Evolutionary conservation across 2,797 vertebrate genomes (phyloP), one percentile per base, ranked within the genome.

Genomic region (Carcharodon carcharias): DNA sequence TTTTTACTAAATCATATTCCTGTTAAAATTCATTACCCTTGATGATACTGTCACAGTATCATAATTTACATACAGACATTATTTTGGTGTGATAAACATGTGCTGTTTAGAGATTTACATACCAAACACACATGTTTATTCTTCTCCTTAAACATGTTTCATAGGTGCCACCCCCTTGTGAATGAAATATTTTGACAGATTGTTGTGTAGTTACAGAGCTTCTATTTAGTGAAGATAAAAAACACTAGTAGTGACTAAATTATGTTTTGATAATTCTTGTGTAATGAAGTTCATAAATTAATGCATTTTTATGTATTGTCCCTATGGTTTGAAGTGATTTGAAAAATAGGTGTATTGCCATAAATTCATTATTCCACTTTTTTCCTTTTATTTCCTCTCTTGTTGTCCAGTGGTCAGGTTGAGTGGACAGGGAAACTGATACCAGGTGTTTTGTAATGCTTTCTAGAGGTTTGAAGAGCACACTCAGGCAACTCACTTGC

Each of bases 1-100:
- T 98, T 98, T 98, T 95, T 56, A 95, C 98, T 99, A 98, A 99
- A 99, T 99, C 99, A 99, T 99, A 98, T 99, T 99, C 99, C 99
- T 99, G 99, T 99, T 99, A 99, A 99, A 99, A 98, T 98, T 99
- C 99, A 99, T 99, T 99, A 99, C 99, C 98, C 98, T 99, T 98
- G 98, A 99, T 99, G 99, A 99, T 99, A 99, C 99, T 99, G 98
- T 98, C 97, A 98, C 99, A 99, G 99, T 99, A 99, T 99, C 99
- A 99, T 99, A 98, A 99, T 98, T 99, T 98, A 98, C 99, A 99
- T 99, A 99, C 98, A 98, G 99, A 99, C 99, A 99, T 99, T 99
- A 98, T 99, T 99, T 98, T 99, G 99, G 98, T 99, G 99, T 98
- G 99, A 99, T 99, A 99, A 99, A 99, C 99, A 99, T 99, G 99